Percentiles rank a stretch among this genome's conserved stretches.
Evolutionary conservation across 2,113 vertebrate species (phyloP).

Genomic region (Daphoenositta chrysoptera): DNA sequence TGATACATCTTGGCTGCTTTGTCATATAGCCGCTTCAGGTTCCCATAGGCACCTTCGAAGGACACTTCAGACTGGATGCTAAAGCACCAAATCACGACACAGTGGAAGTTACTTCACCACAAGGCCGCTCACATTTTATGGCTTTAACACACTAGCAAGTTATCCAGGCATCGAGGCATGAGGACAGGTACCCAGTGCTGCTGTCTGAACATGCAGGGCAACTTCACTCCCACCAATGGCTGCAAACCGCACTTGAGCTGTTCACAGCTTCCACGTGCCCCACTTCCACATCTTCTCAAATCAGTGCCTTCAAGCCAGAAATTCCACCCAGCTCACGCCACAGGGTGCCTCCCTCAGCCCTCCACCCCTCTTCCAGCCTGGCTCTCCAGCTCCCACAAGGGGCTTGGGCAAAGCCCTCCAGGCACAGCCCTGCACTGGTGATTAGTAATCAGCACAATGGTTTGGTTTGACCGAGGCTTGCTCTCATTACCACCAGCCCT

Average conservation of each 20-base stretch:
- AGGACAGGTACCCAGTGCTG: neutral
- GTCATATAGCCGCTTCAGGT: slow-evolving; percentile 93
- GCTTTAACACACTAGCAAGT: neutral
- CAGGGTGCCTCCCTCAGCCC: neutral
- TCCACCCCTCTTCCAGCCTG: neutral
- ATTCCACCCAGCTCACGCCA: neutral
- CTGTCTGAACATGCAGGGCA: neutral
- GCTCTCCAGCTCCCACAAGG: neutral
- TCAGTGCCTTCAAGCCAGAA: neutral
- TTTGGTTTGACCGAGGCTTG: fast-evolving
- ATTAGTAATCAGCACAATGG: fast-evolving
- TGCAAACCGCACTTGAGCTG: neutral
- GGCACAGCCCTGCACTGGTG: neutral
- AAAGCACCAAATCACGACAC: neutral
- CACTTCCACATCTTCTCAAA: neutral
- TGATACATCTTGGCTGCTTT: slow-evolving; percentile 97
- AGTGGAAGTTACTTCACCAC: neutral
- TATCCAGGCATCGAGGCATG: fast-evolving
- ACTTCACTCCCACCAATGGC: neutral
- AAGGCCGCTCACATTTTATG: neutral
- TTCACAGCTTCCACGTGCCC: neutral
- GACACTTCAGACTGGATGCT: slow-evolving; percentile 96
- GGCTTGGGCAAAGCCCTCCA: neutral
- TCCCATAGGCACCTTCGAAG: slow-evolving; percentile 93
- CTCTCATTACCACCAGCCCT: neutral